Percentiles rank a stretch among this genome's conserved stretches.
Evolutionary conservation across 2,888 invertebrate species (phyloP).

Genomic region (Diogma glabrata): DNA sequence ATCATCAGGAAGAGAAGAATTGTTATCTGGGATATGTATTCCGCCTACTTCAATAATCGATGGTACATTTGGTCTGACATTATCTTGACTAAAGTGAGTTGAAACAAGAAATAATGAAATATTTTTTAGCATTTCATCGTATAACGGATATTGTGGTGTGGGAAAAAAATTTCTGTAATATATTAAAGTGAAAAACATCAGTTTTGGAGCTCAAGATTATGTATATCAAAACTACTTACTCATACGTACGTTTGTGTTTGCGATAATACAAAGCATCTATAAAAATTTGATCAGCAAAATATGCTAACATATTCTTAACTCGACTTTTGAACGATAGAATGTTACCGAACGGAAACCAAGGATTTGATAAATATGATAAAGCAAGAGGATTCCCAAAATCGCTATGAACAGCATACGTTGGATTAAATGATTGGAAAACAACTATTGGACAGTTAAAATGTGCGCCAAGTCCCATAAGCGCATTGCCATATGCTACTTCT

Average conservation of each 20-base stretch:
- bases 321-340: background rate
- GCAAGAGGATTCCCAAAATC: conserved; percentile 38
- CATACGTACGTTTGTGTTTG: too few relatives aligned
- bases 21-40: conserved; percentile 27
- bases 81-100: conserved; percentile 38
- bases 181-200: conserved; percentile 28
- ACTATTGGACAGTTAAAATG: background rate
- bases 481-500: conserved; percentile 7
- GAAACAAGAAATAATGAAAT: conserved; percentile 41
- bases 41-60: conserved; percentile 34
- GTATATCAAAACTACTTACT: too few relatives aligned
- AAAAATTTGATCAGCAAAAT: too few relatives aligned
- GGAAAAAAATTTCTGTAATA: conserved; percentile 34
- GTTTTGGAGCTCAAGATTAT: too few relatives aligned
- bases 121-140: conserved; percentile 37
- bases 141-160: conserved; percentile 21
- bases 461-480: background rate
- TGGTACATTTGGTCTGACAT: conserved; percentile 36
- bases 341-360: conserved; percentile 24
- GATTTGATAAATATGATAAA: conserved; percentile 32
- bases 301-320: background rate
- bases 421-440: background rate
- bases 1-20: conserved; percentile 23
- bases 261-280: too few relatives aligned
- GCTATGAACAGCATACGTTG: too few relatives aligned